A percentile compares a stretch with the other conserved stretches of the same genome.
phyloP scores from a whole-genome alignment of 1,140 invertebrate genomes.

The Paraescarpia echinospica region DNA sequence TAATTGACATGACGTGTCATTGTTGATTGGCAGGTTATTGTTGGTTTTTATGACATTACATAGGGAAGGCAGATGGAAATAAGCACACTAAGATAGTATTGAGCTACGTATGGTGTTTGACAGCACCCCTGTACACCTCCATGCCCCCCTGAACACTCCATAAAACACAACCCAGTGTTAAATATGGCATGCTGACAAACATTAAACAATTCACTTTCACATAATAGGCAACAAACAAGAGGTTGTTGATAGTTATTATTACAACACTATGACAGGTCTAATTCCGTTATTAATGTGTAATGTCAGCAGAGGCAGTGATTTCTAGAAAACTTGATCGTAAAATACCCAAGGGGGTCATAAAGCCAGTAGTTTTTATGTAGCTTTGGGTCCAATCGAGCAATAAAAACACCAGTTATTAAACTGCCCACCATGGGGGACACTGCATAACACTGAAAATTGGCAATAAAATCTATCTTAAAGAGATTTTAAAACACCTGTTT shows the following conservation, averaged over 20 bases:
- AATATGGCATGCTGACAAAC: not conserved
- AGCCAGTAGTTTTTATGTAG: not conserved
- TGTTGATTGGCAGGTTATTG: not conserved
- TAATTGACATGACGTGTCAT: not conserved
- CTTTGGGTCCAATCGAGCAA: not conserved
- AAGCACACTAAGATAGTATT: not conserved
- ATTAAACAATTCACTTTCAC: too few relatives aligned
- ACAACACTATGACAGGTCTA: not conserved
- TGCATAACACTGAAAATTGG: not conserved
- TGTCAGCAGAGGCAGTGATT: not conserved
- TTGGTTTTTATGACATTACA: not conserved
- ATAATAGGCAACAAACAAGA: too few relatives aligned
- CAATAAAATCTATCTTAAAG: not conserved
- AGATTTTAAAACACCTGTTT: not conserved
- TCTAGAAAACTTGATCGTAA: not conserved
- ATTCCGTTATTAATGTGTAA: not conserved
- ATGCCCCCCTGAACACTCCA: not conserved
- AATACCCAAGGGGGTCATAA: not conserved
- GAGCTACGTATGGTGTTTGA: too few relatives aligned
- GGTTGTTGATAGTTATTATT: not conserved
- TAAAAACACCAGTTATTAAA: not conserved
- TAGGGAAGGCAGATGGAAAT: not conserved
- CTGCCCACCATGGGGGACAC: not conserved
- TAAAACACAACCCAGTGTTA: not conserved
- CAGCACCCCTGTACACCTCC: too few relatives aligned